Base-by-base conservation (phyloP, 2,113 vertebrate genomes). In the Rhipidura dahli region DNA sequence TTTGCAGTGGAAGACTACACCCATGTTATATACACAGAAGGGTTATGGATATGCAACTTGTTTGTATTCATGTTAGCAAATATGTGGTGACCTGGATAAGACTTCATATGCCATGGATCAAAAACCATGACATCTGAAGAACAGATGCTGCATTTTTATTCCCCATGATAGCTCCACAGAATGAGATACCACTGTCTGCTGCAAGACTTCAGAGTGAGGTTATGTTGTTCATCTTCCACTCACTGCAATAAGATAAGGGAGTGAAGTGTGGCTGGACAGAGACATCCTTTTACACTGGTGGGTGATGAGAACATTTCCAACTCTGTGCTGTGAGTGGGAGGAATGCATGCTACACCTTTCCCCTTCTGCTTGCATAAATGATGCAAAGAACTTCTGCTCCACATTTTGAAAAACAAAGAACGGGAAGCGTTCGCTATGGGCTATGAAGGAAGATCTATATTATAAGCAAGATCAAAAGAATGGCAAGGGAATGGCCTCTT, bases 311-410 rank as follows among this genome's bases (percentile, higher is more conserved):
- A 83, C 26, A 47, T 66, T 90, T 85, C 78, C 61, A 88, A 3
- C 57, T 79, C 53, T 1, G 4, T 26, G 33, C 57, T 79, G n/a
- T 22, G 70, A 75, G 85, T 76, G 35, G 78, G 70, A 95, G 71
- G 69, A 95, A 84, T 47, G 33, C 64, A 63, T 93, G 92, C 87
- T 72, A 85, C 79, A 82, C 47, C 57, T 26, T 78, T 78, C 17
- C 53, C 39, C 44, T 95, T 89, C 81, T 78, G 61, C 24, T 85
- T 90, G 61, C 35, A 47, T 27, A 93, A 89, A 75, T 18, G 33
- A 91, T 10, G 11, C 24, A 66, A 61, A 80, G 35, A 91, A 24
- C 6, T 87, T 95, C 71, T 91, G 59, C 47, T 89, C 19, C 20
- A 69, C 66, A 65, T 64, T 91, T 91, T 73, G 31, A 84, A 91